phyloP scores from a whole-genome alignment of 1,140 invertebrate species.

The Mya arenaria region DNA sequence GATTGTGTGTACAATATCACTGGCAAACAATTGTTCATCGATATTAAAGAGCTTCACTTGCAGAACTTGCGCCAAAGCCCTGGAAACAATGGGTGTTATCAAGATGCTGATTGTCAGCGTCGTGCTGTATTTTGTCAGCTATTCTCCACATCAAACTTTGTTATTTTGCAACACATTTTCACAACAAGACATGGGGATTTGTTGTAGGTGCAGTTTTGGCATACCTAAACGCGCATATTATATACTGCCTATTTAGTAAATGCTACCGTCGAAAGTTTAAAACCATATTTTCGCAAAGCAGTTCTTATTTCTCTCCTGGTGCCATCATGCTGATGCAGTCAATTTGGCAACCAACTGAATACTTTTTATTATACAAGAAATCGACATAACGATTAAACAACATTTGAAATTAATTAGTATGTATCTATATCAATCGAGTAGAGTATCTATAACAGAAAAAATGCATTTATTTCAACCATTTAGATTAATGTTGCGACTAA shows the following conservation, averaged over 20 bases:
- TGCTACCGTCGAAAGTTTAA: conserved; percentile 72
- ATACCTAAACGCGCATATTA: conserved; percentile 78
- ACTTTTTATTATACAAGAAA: conserved; percentile 30
- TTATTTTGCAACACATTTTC: conserved; percentile 79
- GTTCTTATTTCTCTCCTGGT: not conserved
- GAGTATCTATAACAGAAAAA: too few relatives aligned
- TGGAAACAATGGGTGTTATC: conserved; percentile 78
- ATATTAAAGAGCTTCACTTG: conserved; percentile 67
- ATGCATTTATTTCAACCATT: too few relatives aligned
- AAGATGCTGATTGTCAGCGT: conserved; percentile 82
- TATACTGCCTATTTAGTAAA: conserved; percentile 81
- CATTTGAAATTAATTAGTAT: not conserved
- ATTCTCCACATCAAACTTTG: conserved; percentile 79
- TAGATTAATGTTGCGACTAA: too few relatives aligned
- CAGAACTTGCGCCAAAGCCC: conserved; percentile 61
- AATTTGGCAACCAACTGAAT: conserved; percentile 16
- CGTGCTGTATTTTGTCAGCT: conserved; percentile 81
- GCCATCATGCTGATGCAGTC: conserved; percentile 37
- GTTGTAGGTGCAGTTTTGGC: conserved; percentile 80
- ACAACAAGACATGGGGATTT: conserved; percentile 68
- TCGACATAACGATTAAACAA: not conserved
- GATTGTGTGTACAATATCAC: conserved; percentile 74
- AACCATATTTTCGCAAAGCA: conserved; percentile 18
- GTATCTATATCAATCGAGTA: too few relatives aligned
- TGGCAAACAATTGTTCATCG: conserved; percentile 73